Evolutionary conservation across 2,797 vertebrate genomes (phyloP).

Genomic region (Cossypha niveicapilla): DNA sequence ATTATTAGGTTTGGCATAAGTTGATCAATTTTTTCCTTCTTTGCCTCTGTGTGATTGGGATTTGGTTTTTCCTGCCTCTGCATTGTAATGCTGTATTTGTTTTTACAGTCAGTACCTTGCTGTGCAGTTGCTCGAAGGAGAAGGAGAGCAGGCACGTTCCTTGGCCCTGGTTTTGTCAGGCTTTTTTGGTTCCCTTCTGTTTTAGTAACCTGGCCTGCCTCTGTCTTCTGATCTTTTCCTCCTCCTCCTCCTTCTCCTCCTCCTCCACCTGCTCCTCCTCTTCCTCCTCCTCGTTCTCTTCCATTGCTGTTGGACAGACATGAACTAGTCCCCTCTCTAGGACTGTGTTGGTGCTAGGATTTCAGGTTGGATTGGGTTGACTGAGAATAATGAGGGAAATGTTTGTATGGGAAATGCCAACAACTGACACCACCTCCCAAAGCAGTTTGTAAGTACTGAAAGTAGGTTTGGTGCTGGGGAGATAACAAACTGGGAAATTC

Average conservation of each 20-base stretch:
- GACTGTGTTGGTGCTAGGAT: background rate
- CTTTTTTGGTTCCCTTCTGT: background rate
- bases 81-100: slow-evolving; percentile 34
- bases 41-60: slow-evolving; percentile 26
- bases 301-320: fast-evolving
- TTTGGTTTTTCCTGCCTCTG: slow-evolving; percentile 49
- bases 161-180: background rate
- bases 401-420: background rate
- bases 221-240: background rate
- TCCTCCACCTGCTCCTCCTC: background rate
- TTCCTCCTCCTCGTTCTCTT: background rate
- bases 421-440: background rate
- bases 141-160: slow-evolving; percentile 9
- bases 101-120: slow-evolving; percentile 51
- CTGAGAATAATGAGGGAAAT: background rate
- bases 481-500: background rate
- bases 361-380: background rate
- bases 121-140: slow-evolving; percentile 22
- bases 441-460: background rate
- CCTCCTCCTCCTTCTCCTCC: background rate
- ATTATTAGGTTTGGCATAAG: slow-evolving; percentile 53
- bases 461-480: background rate
- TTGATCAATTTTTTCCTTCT: slow-evolving; percentile 43
- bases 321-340: background rate
- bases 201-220: background rate